Conservation (phyloP, 2,888 invertebrate genomes). For the Brachyptera risi region DNA sequence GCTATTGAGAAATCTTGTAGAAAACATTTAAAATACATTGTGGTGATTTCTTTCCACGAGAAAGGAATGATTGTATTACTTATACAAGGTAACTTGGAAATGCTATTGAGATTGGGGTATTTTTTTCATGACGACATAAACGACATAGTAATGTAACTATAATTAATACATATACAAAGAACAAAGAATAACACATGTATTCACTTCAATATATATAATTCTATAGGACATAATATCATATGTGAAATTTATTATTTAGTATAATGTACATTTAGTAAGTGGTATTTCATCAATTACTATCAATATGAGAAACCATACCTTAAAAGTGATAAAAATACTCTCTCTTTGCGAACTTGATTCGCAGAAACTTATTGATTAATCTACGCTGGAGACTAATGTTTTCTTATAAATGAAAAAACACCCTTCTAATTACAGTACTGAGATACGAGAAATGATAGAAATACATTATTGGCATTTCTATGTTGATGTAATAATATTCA, state of each 20-base stretch:
- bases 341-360: too few relatives aligned
- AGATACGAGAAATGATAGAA: too few relatives aligned
- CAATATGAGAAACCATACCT: constrained; percentile 17
- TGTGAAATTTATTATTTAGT: constrained; percentile 16
- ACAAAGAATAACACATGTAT: constrained; percentile 26
- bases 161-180: constrained; percentile 26
- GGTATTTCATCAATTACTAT: constrained; percentile 10
- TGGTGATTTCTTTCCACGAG: not conserved
- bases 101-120: constrained; percentile 10
- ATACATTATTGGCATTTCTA: not conserved
- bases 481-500: not conserved
- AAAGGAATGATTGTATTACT: not conserved
- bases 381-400: too few relatives aligned
- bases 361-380: too few relatives aligned
- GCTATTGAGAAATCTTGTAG: not conserved
- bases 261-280: constrained; percentile 23
- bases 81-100: constrained; percentile 17
- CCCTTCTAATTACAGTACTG: too few relatives aligned
- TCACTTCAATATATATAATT: constrained; percentile 1
- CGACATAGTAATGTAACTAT: constrained; percentile 9
- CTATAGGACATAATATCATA: constrained; percentile 22
- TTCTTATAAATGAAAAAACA: too few relatives aligned
- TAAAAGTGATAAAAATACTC: constrained; percentile 23
- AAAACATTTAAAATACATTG: not conserved
- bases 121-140: constrained; percentile 7